phyloP scores from a whole-genome alignment of 2,888 invertebrate genomes.

The Mongoloraphidia duomilia region DNA sequence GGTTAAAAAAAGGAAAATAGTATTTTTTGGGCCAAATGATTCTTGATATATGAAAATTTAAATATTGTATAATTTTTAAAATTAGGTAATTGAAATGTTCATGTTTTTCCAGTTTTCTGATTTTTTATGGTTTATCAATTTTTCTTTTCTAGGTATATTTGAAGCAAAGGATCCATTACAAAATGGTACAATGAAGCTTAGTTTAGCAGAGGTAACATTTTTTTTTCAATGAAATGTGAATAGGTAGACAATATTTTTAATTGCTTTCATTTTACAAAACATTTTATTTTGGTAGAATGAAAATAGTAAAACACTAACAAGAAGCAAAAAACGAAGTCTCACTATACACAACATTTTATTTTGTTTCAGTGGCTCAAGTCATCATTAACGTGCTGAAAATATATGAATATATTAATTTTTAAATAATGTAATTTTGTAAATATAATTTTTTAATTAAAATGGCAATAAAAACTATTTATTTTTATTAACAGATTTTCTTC shows the following conservation, averaged over 20 bases:
- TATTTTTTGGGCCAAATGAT: too few relatives aligned
- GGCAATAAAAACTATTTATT: too few relatives aligned
- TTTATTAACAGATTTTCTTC: too few relatives aligned
- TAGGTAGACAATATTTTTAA: neutral
- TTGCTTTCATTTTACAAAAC: conserved; percentile 3
- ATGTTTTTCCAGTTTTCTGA: too few relatives aligned
- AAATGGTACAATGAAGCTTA: conserved; percentile 68
- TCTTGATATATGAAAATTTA: too few relatives aligned
- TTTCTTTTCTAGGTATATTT: conserved; percentile 42
- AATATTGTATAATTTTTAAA: too few relatives aligned
- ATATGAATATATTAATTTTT: conserved; percentile 1
- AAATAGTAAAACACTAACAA: too few relatives aligned
- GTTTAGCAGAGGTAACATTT: conserved; percentile 60
- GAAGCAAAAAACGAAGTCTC: too few relatives aligned
- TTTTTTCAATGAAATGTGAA: neutral
- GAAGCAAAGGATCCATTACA: conserved; percentile 67
- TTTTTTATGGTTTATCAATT: too few relatives aligned
- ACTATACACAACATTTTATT: conserved; percentile 21
- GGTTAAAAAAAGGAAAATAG: too few relatives aligned
- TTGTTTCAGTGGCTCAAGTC: conserved; percentile 61
- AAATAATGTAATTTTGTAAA: neutral
- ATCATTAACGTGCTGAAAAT: conserved; percentile 48
- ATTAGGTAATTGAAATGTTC: too few relatives aligned
- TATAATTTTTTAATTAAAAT: neutral
- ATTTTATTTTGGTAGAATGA: too few relatives aligned